Conservation (phyloP, 2,888 invertebrate genomes). For the Chrysolina americana region DNA sequence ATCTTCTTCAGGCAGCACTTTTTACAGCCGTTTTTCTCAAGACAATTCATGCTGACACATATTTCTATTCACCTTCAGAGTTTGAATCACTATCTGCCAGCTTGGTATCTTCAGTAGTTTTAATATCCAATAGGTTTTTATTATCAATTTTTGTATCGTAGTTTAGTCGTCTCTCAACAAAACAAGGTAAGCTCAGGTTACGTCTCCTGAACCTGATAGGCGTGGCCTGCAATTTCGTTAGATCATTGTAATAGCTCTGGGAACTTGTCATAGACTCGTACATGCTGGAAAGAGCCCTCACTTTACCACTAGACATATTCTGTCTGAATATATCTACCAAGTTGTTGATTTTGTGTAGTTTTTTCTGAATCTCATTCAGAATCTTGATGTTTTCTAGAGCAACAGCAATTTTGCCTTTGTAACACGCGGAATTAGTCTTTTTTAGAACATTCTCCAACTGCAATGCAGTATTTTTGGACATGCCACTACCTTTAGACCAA, state of each 20-base stretch:
- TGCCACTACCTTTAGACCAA: slow-evolving; percentile 55
- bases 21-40: slow-evolving; percentile 44
- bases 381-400: slow-evolving; percentile 74
- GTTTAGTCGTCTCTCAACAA: slow-evolving; percentile 60
- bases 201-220: slow-evolving; percentile 75
- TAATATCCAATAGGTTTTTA: slow-evolving; percentile 33
- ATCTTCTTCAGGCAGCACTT: slow-evolving; percentile 43
- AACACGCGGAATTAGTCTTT: slow-evolving; percentile 61
- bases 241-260: slow-evolving; percentile 72
- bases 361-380: slow-evolving; percentile 78
- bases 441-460: slow-evolving; percentile 64
- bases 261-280: slow-evolving; percentile 77
- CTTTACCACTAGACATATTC: slow-evolving; percentile 80
- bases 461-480: slow-evolving; percentile 55
- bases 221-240: slow-evolving; percentile 69
- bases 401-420: slow-evolving; percentile 62
- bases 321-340: slow-evolving; percentile 73
- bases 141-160: slow-evolving; percentile 46
- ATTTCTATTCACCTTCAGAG: slow-evolving; percentile 50
- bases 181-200: slow-evolving; percentile 73
- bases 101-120: slow-evolving; percentile 27
- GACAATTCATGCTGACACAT: slow-evolving; percentile 48
- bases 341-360: slow-evolving; percentile 80
- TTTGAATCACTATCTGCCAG: slow-evolving; percentile 30
- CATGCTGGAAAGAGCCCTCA: slow-evolving; percentile 79